A percentile compares a stretch with the other conserved stretches of the same genome.
phyloP scores from a whole-genome alignment of 2,113 vertebrate species.

The Xenus cinereus region DNA sequence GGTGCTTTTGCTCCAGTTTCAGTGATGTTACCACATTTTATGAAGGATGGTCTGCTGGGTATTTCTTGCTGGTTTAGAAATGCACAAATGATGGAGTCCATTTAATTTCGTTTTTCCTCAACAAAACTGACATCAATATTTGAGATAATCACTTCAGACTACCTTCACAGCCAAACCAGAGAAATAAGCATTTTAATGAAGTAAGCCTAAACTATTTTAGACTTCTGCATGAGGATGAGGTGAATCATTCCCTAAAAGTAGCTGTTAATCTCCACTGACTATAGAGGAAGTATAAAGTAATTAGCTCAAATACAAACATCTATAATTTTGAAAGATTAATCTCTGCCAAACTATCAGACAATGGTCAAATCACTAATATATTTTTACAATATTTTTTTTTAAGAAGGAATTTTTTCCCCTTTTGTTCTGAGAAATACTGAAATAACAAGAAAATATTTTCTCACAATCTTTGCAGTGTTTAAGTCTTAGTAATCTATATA shows the following conservation, averaged over 20 bases:
- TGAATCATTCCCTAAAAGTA: neutral
- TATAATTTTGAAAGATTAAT: neutral
- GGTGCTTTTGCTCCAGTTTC: neutral
- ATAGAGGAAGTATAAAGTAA: neutral
- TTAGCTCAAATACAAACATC: neutral
- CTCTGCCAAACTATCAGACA: neutral
- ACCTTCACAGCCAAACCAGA: neutral
- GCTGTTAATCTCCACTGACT: neutral
- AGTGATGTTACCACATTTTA: neutral
- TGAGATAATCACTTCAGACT: neutral
- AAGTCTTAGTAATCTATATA: neutral
- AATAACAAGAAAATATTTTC: neutral
- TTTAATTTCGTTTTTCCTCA: neutral
- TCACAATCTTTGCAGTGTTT: neutral
- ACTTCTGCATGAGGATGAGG: neutral
- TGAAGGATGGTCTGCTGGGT: neutral
- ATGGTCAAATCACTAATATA: neutral
- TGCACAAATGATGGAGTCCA: neutral
- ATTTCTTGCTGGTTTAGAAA: neutral
- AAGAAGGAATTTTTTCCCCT: neutral
- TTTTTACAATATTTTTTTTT: neutral
- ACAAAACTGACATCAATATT: neutral
- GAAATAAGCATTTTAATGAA: neutral
- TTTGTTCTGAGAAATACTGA: neutral
- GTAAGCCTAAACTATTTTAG: neutral